These are phyloP conservation scores for Trichomycterus rosablanca DNA, from an alignment of 2,113 vertebrate species.

Conservation along the genomic window DNA sequence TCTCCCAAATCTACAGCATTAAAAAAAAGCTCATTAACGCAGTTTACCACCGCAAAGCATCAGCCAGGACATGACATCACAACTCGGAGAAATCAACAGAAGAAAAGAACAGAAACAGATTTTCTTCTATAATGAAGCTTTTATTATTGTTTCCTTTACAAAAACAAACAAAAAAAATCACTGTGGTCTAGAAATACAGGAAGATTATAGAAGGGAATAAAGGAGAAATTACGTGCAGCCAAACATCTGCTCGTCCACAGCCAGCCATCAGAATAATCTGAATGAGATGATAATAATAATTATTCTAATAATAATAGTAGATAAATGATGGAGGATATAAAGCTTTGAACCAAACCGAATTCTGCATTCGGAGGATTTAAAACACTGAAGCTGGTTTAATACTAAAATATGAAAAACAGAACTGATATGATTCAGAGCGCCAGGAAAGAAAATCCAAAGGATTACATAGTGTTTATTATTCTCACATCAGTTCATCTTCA, in stretches of 20 bases:
- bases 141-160: conserved; percentile 98
- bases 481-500: conserved; percentile 30
- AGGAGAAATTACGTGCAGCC: conserved; percentile 76
- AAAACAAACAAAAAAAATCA: conserved; percentile 88
- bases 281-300: conserved; percentile 52
- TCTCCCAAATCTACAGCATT: too few species aligned
- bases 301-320: conserved; percentile 38
- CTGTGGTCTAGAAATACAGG: conserved; percentile 88
- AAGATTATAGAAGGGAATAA: conserved; percentile 76
- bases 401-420: conserved; percentile 66
- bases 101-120: conserved; percentile 16
- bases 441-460: conserved; percentile 70
- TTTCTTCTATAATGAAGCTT: conserved; percentile 83
- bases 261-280: conserved; percentile 66
- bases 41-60: too few species aligned
- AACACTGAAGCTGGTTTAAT: conserved; percentile 71
- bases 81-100: too few species aligned
- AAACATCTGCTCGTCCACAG: conserved; percentile 84
- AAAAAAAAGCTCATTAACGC: too few species aligned
- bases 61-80: too few species aligned
- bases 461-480: conserved; percentile 35
- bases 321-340: conserved; percentile 79
- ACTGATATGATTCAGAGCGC: conserved; percentile 71
- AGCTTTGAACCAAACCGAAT: conserved; percentile 90
- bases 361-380: conserved; percentile 62